phyloP scores from a whole-genome alignment of 2,113 vertebrate species.

The Sturnira hondurensis region DNA sequence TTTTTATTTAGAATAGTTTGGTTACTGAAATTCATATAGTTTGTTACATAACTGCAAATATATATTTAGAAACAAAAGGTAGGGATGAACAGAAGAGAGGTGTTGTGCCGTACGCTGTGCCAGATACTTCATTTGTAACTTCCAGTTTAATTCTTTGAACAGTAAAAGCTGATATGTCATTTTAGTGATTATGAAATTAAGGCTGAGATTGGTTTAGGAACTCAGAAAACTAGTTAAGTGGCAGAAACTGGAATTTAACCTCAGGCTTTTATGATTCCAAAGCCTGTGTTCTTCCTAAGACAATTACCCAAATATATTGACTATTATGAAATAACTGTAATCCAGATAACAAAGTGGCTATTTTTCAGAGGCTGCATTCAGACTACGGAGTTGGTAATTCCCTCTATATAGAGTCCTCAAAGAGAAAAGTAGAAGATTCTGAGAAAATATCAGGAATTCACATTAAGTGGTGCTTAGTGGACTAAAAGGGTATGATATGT shows the following conservation, averaged over 20 bases:
- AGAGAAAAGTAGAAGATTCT: not conserved
- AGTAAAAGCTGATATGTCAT: not conserved
- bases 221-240: not conserved
- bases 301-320: not conserved
- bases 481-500: not conserved
- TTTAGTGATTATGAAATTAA: not conserved
- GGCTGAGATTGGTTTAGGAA: not conserved
- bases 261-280: not conserved
- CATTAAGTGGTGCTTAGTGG: not conserved
- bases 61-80: not conserved
- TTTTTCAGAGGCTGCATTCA: not conserved
- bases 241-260: not conserved
- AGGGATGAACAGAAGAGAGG: not conserved
- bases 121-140: not conserved
- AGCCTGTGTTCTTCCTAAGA: not conserved
- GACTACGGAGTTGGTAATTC: not conserved
- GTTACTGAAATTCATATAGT: not conserved
- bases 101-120: not conserved
- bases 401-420: not conserved
- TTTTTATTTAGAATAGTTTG: not conserved
- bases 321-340: not conserved
- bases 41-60: not conserved
- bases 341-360: not conserved
- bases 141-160: not conserved
- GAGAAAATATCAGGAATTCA: not conserved